Evolutionary conservation across 2,888 invertebrate genomes (phyloP).

Genomic region (Polymixis flavicincta): DNA sequence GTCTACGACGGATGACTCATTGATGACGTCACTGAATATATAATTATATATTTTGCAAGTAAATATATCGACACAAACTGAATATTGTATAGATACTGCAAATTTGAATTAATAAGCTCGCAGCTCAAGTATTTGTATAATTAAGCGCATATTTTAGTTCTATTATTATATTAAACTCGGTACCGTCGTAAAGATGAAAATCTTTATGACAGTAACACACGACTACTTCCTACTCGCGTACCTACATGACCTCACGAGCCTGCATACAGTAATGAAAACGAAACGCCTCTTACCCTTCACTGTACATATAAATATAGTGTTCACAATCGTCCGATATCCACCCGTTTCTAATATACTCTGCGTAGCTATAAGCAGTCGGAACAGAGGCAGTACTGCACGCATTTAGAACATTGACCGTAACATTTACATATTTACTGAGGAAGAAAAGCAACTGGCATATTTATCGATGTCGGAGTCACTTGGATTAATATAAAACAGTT

Average conservation of each 20-base stretch:
- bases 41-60: slow-evolving; percentile 46
- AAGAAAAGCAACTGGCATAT: slow-evolving; percentile 55
- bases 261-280: slow-evolving; percentile 35
- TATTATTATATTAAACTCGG: slow-evolving; percentile 40
- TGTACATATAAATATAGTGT: background rate
- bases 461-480: slow-evolving; percentile 41
- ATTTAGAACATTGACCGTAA: slow-evolving; percentile 48
- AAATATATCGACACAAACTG: slow-evolving; percentile 23
- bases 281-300: slow-evolving; percentile 37
- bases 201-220: slow-evolving; percentile 57
- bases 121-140: slow-evolving; percentile 41
- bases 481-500: slow-evolving; percentile 54
- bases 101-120: slow-evolving; percentile 55
- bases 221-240: slow-evolving; percentile 43
- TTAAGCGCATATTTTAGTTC: slow-evolving; percentile 45
- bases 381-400: slow-evolving; percentile 33
- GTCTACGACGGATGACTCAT: slow-evolving; percentile 67
- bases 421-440: slow-evolving; percentile 58
- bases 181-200: slow-evolving; percentile 52
- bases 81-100: slow-evolving; percentile 38
- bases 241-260: slow-evolving; percentile 47
- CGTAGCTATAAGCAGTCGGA: background rate
- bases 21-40: slow-evolving; percentile 57
- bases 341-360: slow-evolving; percentile 23
- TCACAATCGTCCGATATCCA: slow-evolving; percentile 12